phyloP scores from a whole-genome alignment of 2,888 invertebrate genomes.

The Deroplatys truncata region DNA sequence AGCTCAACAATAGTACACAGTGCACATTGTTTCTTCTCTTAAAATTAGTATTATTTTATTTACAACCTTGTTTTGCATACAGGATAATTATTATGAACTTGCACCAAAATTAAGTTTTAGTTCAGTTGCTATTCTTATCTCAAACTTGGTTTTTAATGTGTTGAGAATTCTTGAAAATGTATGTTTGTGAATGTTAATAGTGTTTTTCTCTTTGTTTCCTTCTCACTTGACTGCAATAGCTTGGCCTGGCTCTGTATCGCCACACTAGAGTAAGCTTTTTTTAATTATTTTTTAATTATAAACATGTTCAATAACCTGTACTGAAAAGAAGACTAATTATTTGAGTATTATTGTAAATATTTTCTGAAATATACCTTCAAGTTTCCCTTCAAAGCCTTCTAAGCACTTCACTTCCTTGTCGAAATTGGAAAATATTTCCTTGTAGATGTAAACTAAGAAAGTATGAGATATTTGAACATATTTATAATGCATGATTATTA shows the following conservation, averaged over 20 bases:
- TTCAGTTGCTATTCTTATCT: not conserved
- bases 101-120: not conserved
- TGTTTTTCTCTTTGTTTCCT: slow-evolving; percentile 1
- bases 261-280: slow-evolving; percentile 42
- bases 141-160: not conserved
- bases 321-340: too few relatives aligned
- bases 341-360: too few relatives aligned
- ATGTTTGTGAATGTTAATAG: slow-evolving; percentile 17
- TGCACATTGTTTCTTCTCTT: not conserved
- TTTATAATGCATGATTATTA: not conserved
- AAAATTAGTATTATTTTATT: not conserved
- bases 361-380: too few relatives aligned
- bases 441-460: not conserved
- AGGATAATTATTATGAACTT: not conserved
- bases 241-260: slow-evolving; percentile 46
- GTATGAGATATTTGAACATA: not conserved
- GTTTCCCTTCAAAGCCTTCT: too few relatives aligned
- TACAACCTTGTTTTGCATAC: not conserved
- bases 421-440: not conserved
- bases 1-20: not conserved
- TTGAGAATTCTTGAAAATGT: not conserved
- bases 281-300: slow-evolving; percentile 22
- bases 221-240: slow-evolving; percentile 39
- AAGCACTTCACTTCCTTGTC: too few relatives aligned
- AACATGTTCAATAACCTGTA: slow-evolving; percentile 4